Percentiles rank a stretch among this genome's conserved stretches.
phyloP scores from a whole-genome alignment of 2,888 invertebrate genomes.

The Oscheius myriophilus region DNA sequence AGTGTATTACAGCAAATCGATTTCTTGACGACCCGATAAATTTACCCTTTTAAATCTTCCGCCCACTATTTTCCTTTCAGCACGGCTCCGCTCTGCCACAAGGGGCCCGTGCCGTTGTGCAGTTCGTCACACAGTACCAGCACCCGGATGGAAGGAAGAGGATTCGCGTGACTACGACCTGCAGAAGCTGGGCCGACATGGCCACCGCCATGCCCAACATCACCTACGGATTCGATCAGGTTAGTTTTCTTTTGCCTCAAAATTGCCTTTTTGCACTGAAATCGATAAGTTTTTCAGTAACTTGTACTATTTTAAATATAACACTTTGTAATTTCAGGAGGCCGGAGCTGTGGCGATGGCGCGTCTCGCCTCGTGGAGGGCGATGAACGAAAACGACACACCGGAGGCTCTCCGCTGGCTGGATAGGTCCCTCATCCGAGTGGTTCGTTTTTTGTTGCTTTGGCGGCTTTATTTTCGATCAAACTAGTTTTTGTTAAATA shows the following conservation, averaged over 20 bases:
- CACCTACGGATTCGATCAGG: slow-evolving; percentile 74
- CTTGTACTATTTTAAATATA: too few relatives aligned
- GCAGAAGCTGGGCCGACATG: slow-evolving; percentile 97
- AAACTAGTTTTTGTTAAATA: not conserved
- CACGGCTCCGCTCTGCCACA: slow-evolving; percentile 83
- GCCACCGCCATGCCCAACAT: slow-evolving; percentile 75
- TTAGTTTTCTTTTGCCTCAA: slow-evolving; percentile 13
- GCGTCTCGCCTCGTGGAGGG: slow-evolving; percentile 92
- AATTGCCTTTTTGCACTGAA: not conserved
- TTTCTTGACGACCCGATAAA: too few relatives aligned
- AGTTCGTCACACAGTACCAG: slow-evolving; percentile 97
- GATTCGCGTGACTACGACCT: slow-evolving; percentile 93
- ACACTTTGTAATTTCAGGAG: slow-evolving; percentile 82
- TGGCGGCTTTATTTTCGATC: not conserved
- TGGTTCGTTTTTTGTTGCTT: slow-evolving; percentile 76
- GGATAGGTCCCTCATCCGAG: slow-evolving; percentile 92
- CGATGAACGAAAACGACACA: slow-evolving; percentile 82
- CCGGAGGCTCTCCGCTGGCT: slow-evolving; percentile 98
- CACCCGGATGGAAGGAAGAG: slow-evolving; percentile 86
- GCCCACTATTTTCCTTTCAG: slow-evolving; percentile 74
- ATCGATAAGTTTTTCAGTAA: not conserved
- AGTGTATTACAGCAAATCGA: too few relatives aligned
- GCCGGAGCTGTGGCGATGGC: slow-evolving; percentile 97
- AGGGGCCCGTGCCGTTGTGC: slow-evolving; percentile 93
- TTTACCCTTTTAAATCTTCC: not conserved